Evolutionary conservation across 2,797 vertebrate genomes (phyloP), one percentile per base, ranked within the genome.

Genomic region (Alectoris magna): DNA sequence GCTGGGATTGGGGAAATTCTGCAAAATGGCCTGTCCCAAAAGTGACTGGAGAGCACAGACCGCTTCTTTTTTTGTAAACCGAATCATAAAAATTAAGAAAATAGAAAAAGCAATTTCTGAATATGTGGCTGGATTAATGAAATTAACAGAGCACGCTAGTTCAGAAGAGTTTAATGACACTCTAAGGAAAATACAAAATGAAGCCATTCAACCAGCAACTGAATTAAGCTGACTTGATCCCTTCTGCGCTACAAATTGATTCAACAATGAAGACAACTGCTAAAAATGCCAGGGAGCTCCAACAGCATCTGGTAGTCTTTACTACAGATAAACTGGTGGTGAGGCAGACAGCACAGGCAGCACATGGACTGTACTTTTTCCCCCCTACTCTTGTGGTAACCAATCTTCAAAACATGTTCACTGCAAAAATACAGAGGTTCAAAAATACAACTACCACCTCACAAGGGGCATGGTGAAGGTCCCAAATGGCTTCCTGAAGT

Each of bases 1-100:
- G 75, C n/a, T 92, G 84, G 82, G n/a, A 72, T 56, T 81, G 75
- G 91, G 64, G 87, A 95, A 95, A 95, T 90, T 87, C 68, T 92
- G 39, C 60, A 51, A 53, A 83, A 74, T 34, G 0, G 2, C 80
- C 67, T 62, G 64, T 86, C 91, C 71, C 74, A 38, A 43, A 91
- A 90, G 83, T 46, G 71, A 88, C 38, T 2, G 1, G 48, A 49
- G 56, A 94, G 23, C 71, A 58, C 0, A 9, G 34, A 84, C 5
- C 2, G 1, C 76, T 91, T 88, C 56, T 24, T 77, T 48, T 88
- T 92, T 84, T 68, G 92, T 73, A 94, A 91, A 91, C 4, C 14
- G 39, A 58, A 94, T 41, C 51, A 86, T 73, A 84, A 93, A 87
- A 87, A 74, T 41, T 17, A n/a, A 38, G 29, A 77, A 71, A 67